Evolutionary conservation across 2,797 vertebrate species (phyloP).

Genomic region (Coregonus suidteri): DNA sequence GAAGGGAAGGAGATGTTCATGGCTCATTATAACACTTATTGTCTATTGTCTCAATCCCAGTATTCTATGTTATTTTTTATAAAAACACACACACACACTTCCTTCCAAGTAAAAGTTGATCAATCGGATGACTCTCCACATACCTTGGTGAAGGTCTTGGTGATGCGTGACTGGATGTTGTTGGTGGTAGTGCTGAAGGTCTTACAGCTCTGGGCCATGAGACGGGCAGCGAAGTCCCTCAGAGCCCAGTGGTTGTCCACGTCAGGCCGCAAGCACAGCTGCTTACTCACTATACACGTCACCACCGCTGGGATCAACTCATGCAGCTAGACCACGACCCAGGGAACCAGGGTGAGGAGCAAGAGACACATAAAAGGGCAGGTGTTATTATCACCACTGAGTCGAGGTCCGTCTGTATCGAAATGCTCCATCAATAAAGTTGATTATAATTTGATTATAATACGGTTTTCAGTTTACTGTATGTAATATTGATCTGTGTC

Average conservation of each 20-base stretch:
- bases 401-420: no score
- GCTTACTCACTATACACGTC: constrained; percentile 93
- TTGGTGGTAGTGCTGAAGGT: constrained; percentile 97
- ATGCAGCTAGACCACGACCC: constrained; percentile 76
- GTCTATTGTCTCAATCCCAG: no score
- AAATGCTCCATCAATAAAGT: no score
- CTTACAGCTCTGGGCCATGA: constrained; percentile 94
- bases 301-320: constrained; percentile 92
- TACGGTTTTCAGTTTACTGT: background rate
- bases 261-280: constrained; percentile 91
- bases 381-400: background rate
- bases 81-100: no score
- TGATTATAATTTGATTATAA: no score
- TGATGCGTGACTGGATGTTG: constrained; percentile 94
- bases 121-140: background rate
- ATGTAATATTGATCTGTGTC: background rate
- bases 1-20: no score
- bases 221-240: constrained; percentile 90
- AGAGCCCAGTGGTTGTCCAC: constrained; percentile 98
- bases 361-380: background rate
- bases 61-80: no score
- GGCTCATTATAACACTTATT: no score
- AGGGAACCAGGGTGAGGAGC: background rate
- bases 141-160: constrained; percentile 94
- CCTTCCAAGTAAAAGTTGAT: no score